These are phyloP conservation scores for Dreissena rostriformis DNA, from an alignment of 1,140 invertebrate species.

Conservation along the genomic window DNA sequence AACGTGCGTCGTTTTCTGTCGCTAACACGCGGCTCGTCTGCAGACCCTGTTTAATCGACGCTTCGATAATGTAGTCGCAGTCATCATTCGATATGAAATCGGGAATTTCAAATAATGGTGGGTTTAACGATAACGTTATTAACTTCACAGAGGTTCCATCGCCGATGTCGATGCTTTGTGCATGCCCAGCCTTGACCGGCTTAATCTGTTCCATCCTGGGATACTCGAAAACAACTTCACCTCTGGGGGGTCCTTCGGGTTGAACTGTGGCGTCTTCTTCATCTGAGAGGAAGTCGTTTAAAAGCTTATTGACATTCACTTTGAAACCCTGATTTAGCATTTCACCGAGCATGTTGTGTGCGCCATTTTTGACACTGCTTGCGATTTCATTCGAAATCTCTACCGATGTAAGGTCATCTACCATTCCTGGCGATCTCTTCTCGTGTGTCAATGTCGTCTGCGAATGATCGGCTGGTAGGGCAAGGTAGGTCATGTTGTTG, in stretches of 20 bases:
- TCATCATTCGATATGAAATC: conserved; percentile 26
- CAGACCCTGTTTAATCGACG: conserved; percentile 15
- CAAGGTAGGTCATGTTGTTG: no score
- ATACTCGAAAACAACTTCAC: conserved; percentile 26
- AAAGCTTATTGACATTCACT: no score
- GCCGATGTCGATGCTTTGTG: not conserved
- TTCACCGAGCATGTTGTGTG: no score
- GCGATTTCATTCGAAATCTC: no score
- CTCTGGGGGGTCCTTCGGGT: not conserved
- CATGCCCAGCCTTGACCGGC: conserved; percentile 3
- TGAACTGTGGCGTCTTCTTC: conserved; percentile 15
- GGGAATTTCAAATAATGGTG: conserved; percentile 49
- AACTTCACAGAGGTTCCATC: conserved; percentile 6
- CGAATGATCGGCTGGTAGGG: no score
- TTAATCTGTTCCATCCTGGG: conserved; percentile 10
- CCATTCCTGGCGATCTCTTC: no score
- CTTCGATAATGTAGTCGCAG: conserved; percentile 48
- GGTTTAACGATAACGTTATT: conserved; percentile 9
- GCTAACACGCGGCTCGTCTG: conserved; percentile 3
- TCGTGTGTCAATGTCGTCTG: no score
- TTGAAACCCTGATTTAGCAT: no score
- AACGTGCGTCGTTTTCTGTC: not conserved
- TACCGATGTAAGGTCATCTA: no score
- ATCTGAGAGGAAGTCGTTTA: not conserved
- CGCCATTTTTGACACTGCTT: no score